These are phyloP conservation scores for Pycnonotus jocosus DNA, from an alignment of 2,113 vertebrate species.

Conservation along the genomic window DNA sequence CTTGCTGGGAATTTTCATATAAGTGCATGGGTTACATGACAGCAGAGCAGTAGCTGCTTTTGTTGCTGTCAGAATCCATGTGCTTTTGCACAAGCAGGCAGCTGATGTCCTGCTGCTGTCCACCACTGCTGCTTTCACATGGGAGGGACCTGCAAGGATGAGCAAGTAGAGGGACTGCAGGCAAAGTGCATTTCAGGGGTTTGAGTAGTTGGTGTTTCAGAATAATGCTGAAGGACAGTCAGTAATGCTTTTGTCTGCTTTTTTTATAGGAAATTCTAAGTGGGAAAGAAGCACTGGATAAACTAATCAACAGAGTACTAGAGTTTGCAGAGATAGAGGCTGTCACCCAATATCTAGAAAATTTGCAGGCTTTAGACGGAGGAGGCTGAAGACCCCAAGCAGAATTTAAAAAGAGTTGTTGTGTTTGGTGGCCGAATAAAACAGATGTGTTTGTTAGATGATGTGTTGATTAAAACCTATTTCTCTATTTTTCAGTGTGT, in stretches of 20 bases:
- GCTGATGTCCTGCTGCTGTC: neutral
- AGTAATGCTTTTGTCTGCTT: neutral
- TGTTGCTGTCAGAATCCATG: neutral
- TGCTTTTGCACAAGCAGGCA: neutral
- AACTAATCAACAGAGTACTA: slow-evolving; percentile 78
- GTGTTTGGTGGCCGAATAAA: neutral
- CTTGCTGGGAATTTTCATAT: neutral
- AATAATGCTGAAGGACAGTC: neutral
- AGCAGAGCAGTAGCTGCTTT: neutral
- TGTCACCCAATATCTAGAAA: slow-evolving; percentile 76
- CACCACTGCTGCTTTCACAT: accelerated
- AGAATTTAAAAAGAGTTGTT: neutral
- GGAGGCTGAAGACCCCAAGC: neutral
- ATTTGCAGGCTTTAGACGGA: slow-evolving; percentile 46
- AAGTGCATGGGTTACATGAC: neutral
- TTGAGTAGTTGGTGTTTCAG: neutral
- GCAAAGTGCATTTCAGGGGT: neutral
- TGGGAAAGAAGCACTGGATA: slow-evolving; percentile 80
- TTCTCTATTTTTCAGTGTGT: neutral
- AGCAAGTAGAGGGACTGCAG: neutral
- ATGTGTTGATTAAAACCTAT: neutral
- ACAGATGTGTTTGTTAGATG: neutral
- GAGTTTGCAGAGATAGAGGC: slow-evolving; percentile 77
- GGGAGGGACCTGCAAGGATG: neutral
- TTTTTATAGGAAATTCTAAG: slow-evolving; percentile 80